A percentile compares a stretch with the other conserved stretches of the same genome.
Conservation (phyloP, 2,888 invertebrate genomes). For the Xylota segnis region DNA sequence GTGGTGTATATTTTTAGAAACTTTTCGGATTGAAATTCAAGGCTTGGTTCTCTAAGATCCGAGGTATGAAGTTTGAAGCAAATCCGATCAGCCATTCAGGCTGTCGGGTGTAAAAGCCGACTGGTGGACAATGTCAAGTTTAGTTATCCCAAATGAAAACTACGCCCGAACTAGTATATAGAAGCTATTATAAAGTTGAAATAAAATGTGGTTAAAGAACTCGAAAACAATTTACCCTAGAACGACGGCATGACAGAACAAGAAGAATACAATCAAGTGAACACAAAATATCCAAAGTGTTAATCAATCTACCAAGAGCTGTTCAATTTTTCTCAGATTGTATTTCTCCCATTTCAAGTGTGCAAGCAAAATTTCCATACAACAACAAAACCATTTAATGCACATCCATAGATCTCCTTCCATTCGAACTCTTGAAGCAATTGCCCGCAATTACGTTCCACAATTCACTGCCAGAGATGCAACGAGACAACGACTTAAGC, state of each 20-base stretch:
- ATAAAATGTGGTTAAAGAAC: background rate
- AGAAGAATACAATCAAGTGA: background rate
- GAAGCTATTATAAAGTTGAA: no score
- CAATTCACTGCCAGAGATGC: constrained; percentile 40
- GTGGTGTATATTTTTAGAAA: no score
- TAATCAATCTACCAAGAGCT: background rate
- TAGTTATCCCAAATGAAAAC: no score
- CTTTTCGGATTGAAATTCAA: no score
- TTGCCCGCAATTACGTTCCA: constrained; percentile 55
- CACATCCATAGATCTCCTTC: constrained; percentile 6
- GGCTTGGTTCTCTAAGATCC: no score
- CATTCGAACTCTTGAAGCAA: constrained; percentile 39
- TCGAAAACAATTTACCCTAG: background rate
- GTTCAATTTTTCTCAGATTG: background rate
- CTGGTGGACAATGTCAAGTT: no score
- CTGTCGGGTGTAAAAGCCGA: no score
- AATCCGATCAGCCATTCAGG: no score
- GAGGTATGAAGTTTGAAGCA: no score
- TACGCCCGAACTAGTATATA: no score
- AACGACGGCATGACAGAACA: background rate
- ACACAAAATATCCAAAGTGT: background rate
- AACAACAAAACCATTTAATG: background rate
- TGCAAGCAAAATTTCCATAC: constrained; percentile 17
- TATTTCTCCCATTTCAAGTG: background rate
- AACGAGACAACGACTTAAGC: constrained; percentile 56